Percentiles rank a stretch among this genome's conserved stretches.
These are phyloP conservation scores for Entosphenus tridentatus DNA, from an alignment of 2,113 vertebrate genomes.

Conservation along the genomic window DNA sequence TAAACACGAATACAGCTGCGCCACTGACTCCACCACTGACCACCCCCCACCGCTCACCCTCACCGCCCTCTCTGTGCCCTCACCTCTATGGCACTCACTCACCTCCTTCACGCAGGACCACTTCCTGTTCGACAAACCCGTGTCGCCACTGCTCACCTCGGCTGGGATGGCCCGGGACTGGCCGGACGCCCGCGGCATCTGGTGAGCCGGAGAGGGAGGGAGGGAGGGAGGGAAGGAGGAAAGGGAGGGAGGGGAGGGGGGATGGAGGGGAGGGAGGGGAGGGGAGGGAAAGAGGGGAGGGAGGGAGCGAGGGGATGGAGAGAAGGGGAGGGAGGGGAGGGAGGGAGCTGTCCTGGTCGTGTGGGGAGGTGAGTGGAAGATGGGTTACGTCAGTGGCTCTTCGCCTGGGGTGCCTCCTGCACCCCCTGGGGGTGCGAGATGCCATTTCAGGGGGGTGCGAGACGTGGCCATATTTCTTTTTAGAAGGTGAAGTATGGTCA, in stretches of 20 bases:
- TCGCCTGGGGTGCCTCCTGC: too few relatives aligned
- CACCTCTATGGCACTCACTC: too few relatives aligned
- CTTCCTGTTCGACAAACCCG: slow-evolving; percentile 77
- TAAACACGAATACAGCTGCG: too few relatives aligned
- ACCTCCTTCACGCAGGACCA: slow-evolving; percentile 35
- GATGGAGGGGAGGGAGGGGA: neutral
- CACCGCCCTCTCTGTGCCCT: neutral
- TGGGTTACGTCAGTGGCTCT: too few relatives aligned
- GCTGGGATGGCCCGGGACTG: slow-evolving; percentile 80
- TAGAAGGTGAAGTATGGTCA: too few relatives aligned
- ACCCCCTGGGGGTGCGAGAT: too few relatives aligned
- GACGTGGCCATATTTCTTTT: too few relatives aligned
- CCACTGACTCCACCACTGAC: too few relatives aligned
- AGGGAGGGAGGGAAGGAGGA: neutral
- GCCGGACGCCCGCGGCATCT: slow-evolving; percentile 79
- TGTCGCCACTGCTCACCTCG: slow-evolving; percentile 65
- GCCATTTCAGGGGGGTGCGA: too few relatives aligned
- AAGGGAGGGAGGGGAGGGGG: too few relatives aligned
- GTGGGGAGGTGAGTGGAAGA: too few relatives aligned
- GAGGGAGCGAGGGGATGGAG: neutral
- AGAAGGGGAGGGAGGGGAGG: neutral
- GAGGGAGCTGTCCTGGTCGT: too few relatives aligned
- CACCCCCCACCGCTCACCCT: neutral
- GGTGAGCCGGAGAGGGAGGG: slow-evolving; percentile 21
- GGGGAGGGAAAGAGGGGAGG: neutral